Evolutionary conservation across 2,113 vertebrate species (phyloP), one percentile per base, ranked within the genome.

Genomic region (Plestiodon gilberti): DNA sequence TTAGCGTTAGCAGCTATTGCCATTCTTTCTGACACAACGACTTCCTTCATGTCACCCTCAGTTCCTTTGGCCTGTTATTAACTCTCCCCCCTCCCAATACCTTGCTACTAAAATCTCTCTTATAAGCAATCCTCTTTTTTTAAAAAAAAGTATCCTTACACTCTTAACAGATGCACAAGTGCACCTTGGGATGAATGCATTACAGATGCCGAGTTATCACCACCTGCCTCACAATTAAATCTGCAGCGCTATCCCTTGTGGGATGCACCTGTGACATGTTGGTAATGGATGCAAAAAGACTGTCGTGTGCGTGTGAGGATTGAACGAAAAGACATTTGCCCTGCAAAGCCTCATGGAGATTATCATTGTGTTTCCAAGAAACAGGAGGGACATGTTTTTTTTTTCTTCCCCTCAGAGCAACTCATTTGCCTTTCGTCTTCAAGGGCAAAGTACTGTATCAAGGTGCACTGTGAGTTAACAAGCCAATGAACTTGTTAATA

Each of bases 181-280:
- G 35, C 91, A 94, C 92, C 90, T 95, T 91, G 90, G 91, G 94
- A 94, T 84, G 91, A 89, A 90, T 23, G 90, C 69, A 89, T 87
- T 88, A 90, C 0, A 0, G 91, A 89, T 70, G 79, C 91, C 88
- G 92, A 93, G 92, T 87, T 81, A 86, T 78, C 78, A 5, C 93
- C 94, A 94, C 94, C 94, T 93, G 94, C 91, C 93, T 94, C 90
- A 92, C 92, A 91, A 93, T 93, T 91, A 93, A 93, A 92, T 95
- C 93, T 94, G 90, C 92, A 90, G 91, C 89, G 79, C 77, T 78
- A 89, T 94, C 94, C 94, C 94, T 94, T 86, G 91, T 93, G 94
- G 92, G 71, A 88, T 81, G 92, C 94, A 94, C 94, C 94, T 94
- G 93, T 93, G 94, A 93, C 94, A 94, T 83, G 89, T 73, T 94